Evolutionary conservation across 2,888 invertebrate species (phyloP), one percentile per base, ranked within the genome.

Genomic region (Apoda limacodes): DNA sequence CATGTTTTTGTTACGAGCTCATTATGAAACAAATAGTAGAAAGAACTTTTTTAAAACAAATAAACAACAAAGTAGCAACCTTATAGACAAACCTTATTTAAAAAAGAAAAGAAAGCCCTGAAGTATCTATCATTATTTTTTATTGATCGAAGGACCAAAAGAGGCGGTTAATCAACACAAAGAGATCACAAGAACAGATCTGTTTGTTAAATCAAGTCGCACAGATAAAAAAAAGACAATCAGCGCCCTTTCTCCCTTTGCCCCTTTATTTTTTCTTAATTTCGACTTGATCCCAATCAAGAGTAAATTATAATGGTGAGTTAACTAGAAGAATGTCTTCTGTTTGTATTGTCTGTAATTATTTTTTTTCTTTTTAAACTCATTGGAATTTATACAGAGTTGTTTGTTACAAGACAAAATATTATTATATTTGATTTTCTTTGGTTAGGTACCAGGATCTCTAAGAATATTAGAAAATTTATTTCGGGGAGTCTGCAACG

Each of bases 231-330:
- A 60, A 69, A 67, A 69, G 70, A 69, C 69, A 56, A 48, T 34
- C 35, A 45, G 46, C 45, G 43, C 46, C 37, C 47, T 32, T 35
- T 43, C 48, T 6, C 53, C 56, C 57, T 69, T 72, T 70, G 67
- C 67, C 53, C 60, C 57, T 70, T 74, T 76, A 70, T 75, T 76
- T 78, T 76, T 76, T 80, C 75, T 78, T 80, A 76, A 78, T 80
- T 80, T 72, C 66, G 55, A 67, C 56, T 71, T 74, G 78, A 80
- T 80, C 72, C 60, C 75, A 76, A 80, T 80, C 78, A 72, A 64
- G 61, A 68, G 70, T 75, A 76, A 76, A 76, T 78, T 76, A 75
- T 76, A 78, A 76, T 70, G 70, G 75, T 56, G 64, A 70, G 66
- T 74, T 71, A 70, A 68, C 70, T 75, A 67, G 64, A 65, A 63